Conservation (phyloP, 2,888 invertebrate genomes). For the Sarcophaga rosellei region DNA sequence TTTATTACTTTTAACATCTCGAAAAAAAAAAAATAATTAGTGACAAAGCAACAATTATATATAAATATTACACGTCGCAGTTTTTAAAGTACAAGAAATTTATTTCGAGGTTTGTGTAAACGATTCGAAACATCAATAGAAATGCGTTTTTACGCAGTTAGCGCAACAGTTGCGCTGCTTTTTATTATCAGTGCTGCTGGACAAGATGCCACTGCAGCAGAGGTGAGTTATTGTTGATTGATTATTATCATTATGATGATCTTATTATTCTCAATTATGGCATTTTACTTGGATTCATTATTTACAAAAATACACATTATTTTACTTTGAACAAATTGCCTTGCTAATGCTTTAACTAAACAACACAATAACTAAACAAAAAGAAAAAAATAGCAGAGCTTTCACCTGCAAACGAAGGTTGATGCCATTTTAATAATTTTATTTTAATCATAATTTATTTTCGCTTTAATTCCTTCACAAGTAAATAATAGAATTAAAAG, state of each 20-base stretch:
- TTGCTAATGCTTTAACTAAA: constrained; percentile 48
- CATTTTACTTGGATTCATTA: not conserved
- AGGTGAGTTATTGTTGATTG: constrained; percentile 31
- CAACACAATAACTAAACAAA: not conserved
- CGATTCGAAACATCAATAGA: not conserved
- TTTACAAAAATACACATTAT: not conserved
- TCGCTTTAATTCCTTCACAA: not conserved
- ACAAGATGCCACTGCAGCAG: constrained; percentile 58
- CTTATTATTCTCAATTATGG: not conserved
- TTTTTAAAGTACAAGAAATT: not conserved
- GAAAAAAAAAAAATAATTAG: constrained; percentile 46
- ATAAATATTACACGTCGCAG: not conserved
- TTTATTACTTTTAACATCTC: not conserved
- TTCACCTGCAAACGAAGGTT: constrained; percentile 15
- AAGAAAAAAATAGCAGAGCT: not conserved
- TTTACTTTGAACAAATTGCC: not conserved
- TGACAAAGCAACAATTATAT: constrained; percentile 64
- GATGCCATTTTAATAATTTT: constrained; percentile 35
- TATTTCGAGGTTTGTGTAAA: constrained; percentile 11
- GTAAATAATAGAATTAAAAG: not conserved
- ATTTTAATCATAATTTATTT: not conserved
- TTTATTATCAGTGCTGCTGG: constrained; percentile 68
- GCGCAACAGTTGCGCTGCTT: constrained; percentile 75
- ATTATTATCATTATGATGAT: not conserved
- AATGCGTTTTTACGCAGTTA: constrained; percentile 69